Conservation (phyloP, 2,113 vertebrate genomes). For the Neogale vison region DNA sequence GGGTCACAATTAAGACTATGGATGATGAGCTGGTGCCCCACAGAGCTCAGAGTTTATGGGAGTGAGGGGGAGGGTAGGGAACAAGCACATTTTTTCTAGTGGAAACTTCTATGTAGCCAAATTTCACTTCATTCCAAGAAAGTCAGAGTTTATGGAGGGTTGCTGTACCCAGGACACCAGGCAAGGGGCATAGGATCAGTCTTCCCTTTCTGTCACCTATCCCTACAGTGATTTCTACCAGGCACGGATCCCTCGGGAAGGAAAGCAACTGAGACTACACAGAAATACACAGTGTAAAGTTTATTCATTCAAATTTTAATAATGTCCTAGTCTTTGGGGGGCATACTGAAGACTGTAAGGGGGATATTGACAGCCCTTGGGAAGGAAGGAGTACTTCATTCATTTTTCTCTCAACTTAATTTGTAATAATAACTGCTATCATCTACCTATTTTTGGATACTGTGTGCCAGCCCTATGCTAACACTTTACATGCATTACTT, state of each 20-base stretch:
- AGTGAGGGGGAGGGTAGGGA: background rate
- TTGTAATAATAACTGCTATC: background rate
- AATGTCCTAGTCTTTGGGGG: background rate
- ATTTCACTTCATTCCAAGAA: background rate
- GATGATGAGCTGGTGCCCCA: background rate
- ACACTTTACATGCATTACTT: background rate
- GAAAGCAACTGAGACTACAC: background rate
- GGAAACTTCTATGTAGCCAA: background rate
- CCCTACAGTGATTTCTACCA: background rate
- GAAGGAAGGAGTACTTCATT: background rate
- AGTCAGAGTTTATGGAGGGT: background rate
- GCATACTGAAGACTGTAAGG: background rate
- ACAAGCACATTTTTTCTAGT: background rate
- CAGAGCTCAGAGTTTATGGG: background rate
- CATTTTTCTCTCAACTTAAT: background rate
- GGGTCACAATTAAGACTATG: background rate
- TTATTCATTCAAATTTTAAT: background rate
- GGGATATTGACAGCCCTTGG: background rate
- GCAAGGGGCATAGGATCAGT: background rate
- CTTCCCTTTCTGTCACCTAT: background rate
- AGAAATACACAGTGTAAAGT: background rate
- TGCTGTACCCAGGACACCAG: background rate
- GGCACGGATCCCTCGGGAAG: background rate
- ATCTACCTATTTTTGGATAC: background rate
- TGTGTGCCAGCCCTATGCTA: background rate